These are phyloP conservation scores for Caenorhabditis becei DNA, from an alignment of 2,888 invertebrate genomes.

Conservation along the genomic window DNA sequence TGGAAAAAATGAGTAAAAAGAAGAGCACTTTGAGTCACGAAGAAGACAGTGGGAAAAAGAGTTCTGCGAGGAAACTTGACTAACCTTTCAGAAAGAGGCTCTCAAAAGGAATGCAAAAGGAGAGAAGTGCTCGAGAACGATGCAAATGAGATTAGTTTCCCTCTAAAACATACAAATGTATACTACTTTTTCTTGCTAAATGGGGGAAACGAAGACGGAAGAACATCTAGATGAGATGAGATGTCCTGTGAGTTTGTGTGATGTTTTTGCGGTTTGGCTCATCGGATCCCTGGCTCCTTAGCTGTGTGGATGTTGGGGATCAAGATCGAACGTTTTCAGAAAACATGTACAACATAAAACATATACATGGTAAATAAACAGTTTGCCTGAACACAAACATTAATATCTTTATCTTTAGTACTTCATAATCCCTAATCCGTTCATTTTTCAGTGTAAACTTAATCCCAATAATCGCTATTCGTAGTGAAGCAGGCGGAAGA, in stretches of 20 bases:
- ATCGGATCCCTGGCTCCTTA: neutral
- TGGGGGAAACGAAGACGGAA: conserved; percentile 11
- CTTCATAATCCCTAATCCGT: conserved; percentile 45
- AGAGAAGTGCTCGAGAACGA: conserved; percentile 49
- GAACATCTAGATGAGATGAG: conserved; percentile 31
- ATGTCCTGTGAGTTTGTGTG: conserved; percentile 35
- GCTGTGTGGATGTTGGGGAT: neutral
- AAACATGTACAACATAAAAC: neutral
- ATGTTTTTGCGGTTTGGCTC: neutral
- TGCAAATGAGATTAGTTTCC: conserved; percentile 57
- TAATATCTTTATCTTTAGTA: conserved; percentile 6
- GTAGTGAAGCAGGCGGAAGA: neutral
- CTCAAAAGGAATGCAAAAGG: conserved; percentile 14
- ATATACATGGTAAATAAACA: neutral
- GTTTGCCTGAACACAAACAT: conserved; percentile 22
- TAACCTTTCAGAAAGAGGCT: conserved; percentile 37
- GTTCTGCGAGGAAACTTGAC: conserved; percentile 23
- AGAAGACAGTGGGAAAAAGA: neutral
- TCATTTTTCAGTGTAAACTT: conserved; percentile 9
- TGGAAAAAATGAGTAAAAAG: neutral
- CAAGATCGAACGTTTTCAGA: conserved; percentile 21
- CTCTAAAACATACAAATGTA: conserved; percentile 33
- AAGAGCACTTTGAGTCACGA: conserved; percentile 1
- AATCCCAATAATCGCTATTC: conserved; percentile 23
- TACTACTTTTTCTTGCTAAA: conserved; percentile 19